Evolutionary conservation across 2,113 vertebrate species (phyloP), one percentile per base, ranked within the genome.

Genomic region (Pluvianellus socialis): DNA sequence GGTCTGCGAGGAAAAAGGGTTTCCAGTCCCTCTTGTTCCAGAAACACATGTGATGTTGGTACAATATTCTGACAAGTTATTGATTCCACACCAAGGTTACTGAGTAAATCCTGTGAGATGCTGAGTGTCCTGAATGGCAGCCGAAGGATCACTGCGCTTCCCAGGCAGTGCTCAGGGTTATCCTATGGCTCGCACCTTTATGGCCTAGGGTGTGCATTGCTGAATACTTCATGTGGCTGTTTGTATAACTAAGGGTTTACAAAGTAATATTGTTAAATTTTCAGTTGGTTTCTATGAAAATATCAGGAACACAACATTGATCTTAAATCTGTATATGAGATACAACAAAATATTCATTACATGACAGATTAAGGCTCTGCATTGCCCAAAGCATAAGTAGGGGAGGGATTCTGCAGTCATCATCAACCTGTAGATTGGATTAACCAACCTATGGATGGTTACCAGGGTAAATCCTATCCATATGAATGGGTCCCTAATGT

Each of bases 401-500:
- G 38, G 38, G 44, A 92, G 68, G 73, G 32, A 93, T 88, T 93
- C 61, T 95, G 73, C 38, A 12, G 1, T 50, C 49, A 33, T 56
- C 3, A 5, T 75, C 62, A 85, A 59, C 45, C 40, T 85, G 42
- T 53, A 79, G 66, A 62, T 68, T 91, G 70, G 62, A 79, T 93
- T 90, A 88, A 90, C 62, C 67, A 90, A 72, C 30, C 71, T 92
- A 79, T 79, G 76, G 87, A 49, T 52, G 53, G 53, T 79, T 94
- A 92, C 66, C 49, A 72, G 83, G 76, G 27, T 91, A 85, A 82
- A 89, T 91, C 62, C 77, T 73, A 82, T 89, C 83, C 89, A 55
- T 91, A 87, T 85, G 94, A 96, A 94, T 84, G 17, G 68, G 38
- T 94, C 70, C 70, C 77, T 95, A 82, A 95, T 94, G 80, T 89